These are phyloP conservation scores for Acronicta leporina DNA, from an alignment of 2,888 invertebrate genomes.

Conservation along the genomic window DNA sequence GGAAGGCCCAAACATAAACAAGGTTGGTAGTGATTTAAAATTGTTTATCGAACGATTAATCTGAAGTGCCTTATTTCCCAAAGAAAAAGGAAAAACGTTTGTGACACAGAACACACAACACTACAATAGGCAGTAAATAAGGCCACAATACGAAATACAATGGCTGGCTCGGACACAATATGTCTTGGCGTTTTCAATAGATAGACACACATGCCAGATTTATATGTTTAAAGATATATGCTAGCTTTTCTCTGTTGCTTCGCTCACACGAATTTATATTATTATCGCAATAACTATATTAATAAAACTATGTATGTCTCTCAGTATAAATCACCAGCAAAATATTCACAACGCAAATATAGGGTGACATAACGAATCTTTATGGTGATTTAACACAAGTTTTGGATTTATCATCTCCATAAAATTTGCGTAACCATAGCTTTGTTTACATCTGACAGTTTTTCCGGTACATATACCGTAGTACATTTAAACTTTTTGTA, in stretches of 20 bases:
- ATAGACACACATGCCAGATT: neutral
- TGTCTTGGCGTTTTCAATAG: constrained; percentile 20
- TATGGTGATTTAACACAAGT: constrained; percentile 20
- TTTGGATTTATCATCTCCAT: constrained; percentile 6
- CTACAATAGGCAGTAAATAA: constrained; percentile 6
- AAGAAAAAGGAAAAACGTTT: neutral
- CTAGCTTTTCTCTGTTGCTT: no score
- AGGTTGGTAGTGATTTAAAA: neutral
- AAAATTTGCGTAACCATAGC: constrained; percentile 32
- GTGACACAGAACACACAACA: neutral
- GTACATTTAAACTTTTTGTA: constrained; percentile 32
- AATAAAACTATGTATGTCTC: neutral
- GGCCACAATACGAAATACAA: constrained; percentile 14
- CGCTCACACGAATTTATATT: no score
- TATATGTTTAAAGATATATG: neutral
- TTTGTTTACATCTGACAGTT: constrained; percentile 41
- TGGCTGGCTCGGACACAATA: constrained; percentile 32
- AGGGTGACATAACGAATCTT: constrained; percentile 12
- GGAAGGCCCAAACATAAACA: no score
- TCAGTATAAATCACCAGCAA: constrained; percentile 18
- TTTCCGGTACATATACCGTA: constrained; percentile 47
- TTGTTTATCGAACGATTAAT: neutral
- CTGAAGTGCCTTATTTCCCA: neutral
- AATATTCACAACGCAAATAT: constrained; percentile 25
- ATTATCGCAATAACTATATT: neutral